phyloP scores from a whole-genome alignment of 2,888 invertebrate species.

The Cheilosia soror region DNA sequence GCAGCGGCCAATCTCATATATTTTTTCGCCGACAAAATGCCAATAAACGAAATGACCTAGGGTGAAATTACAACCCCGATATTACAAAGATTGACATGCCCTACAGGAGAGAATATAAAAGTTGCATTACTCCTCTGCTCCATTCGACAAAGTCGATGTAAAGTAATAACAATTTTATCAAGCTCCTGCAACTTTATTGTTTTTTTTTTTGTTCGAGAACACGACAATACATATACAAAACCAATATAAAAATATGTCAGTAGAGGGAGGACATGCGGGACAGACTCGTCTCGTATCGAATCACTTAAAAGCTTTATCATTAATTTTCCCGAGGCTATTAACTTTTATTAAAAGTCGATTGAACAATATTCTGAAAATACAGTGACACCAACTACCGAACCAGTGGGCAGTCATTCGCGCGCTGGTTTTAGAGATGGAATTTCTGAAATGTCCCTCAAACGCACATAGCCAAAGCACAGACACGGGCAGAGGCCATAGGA shows the following conservation, averaged over 20 bases:
- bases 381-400: slow-evolving; percentile 5
- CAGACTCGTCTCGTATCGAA: slow-evolving; percentile 6
- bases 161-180: background rate
- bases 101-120: slow-evolving; percentile 2
- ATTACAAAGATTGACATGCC: background rate
- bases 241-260: slow-evolving; percentile 3
- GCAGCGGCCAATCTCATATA: too few species aligned
- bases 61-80: background rate
- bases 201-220: background rate
- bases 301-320: slow-evolving; percentile 47
- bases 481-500: background rate
- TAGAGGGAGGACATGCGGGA: background rate
- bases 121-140: slow-evolving; percentile 2
- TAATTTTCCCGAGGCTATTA: slow-evolving; percentile 46
- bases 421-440: background rate
- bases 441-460: background rate
- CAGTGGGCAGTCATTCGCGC: background rate
- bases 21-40: background rate
- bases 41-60: background rate
- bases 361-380: slow-evolving; percentile 40
- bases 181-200: slow-evolving; percentile 9
- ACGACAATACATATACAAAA: background rate
- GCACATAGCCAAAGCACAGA: background rate
- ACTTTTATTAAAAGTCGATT: slow-evolving; percentile 50
- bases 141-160: background rate